Percentiles rank a stretch among this genome's conserved stretches.
phyloP scores from a whole-genome alignment of 2,113 vertebrate species.

The Psilopsiagon aymara region DNA sequence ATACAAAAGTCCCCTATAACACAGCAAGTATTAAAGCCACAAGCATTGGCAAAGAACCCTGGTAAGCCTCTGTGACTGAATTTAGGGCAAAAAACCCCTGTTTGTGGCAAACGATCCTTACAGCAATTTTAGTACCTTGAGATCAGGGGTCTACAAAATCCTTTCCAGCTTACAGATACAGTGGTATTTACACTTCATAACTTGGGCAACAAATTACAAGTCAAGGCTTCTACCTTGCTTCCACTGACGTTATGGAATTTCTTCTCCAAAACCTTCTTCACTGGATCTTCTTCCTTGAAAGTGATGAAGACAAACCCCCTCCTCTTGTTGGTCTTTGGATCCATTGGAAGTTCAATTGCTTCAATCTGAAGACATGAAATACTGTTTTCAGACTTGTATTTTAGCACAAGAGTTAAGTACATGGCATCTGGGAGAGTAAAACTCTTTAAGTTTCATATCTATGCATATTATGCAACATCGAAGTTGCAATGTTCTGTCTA shows the following conservation, averaged over 20 bases:
- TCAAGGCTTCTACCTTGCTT: constrained; percentile 87
- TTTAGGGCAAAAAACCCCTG: rapidly evolving
- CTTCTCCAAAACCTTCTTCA: constrained; percentile 96
- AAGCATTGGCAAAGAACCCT: not conserved
- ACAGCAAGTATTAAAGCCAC: not conserved
- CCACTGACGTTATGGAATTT: constrained; percentile 96
- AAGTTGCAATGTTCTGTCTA: not conserved
- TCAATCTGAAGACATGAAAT: constrained; percentile 83
- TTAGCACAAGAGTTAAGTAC: not conserved
- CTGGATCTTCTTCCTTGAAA: constrained; percentile 93
- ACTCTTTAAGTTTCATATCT: not conserved
- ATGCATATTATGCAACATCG: not conserved
- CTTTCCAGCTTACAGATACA: not conserved
- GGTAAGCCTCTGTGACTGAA: not conserved
- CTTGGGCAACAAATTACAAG: not conserved
- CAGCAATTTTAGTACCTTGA: not conserved
- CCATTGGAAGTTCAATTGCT: constrained; percentile 96
- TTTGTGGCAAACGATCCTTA: not conserved
- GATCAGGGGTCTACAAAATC: not conserved
- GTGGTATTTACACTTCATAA: not conserved
- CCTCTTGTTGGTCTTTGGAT: constrained; percentile 97
- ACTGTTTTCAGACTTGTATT: not conserved
- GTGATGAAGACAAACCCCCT: constrained; percentile 98
- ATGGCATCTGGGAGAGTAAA: not conserved
- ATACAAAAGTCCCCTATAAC: not conserved